Conservation (phyloP, 2,113 vertebrate genomes). For the Chiloscyllium plagiosum region DNA sequence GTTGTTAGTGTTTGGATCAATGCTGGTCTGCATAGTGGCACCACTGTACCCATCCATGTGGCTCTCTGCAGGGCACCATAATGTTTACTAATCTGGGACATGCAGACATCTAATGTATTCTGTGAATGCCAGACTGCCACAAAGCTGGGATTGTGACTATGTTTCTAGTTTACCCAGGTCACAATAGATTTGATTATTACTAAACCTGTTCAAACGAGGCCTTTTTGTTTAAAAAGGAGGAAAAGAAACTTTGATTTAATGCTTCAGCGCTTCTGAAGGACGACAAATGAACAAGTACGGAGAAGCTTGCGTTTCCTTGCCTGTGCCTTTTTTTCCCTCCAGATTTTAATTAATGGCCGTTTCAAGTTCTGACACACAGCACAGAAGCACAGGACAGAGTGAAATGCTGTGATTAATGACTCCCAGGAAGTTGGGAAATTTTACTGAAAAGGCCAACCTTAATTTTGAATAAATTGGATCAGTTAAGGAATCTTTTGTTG, state of each 20-base stretch:
- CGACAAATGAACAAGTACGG: not conserved
- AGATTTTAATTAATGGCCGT: slow-evolving; percentile 25
- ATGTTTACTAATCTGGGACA: slow-evolving; percentile 28
- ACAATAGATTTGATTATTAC: slow-evolving; percentile 27
- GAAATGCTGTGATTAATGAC: slow-evolving; percentile 31
- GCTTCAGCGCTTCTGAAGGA: slow-evolving; percentile 1
- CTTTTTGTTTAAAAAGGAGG: not conserved
- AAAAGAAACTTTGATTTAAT: slow-evolving; percentile 13
- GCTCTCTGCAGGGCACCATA: slow-evolving; percentile 28
- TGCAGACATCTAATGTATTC: slow-evolving; percentile 29
- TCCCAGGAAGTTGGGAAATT: slow-evolving; percentile 17
- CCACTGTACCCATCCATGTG: slow-evolving; percentile 10
- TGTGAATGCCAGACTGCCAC: not conserved
- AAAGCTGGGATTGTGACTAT: slow-evolving; percentile 19
- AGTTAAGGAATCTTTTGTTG: slow-evolving; percentile 21
- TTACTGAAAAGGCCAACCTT: slow-evolving; percentile 27
- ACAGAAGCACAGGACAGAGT: slow-evolving; percentile 9
- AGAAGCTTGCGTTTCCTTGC: not conserved
- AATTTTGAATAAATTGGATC: slow-evolving; percentile 35
- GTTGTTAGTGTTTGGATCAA: slow-evolving; percentile 26
- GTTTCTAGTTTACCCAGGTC: not conserved
- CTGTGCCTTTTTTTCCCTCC: not conserved
- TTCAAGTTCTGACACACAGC: slow-evolving; percentile 20
- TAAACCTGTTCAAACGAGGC: slow-evolving; percentile 13
- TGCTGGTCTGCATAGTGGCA: slow-evolving; percentile 25